phyloP scores from a whole-genome alignment of 2,113 vertebrate species.

The Neogobius melanostomus region DNA sequence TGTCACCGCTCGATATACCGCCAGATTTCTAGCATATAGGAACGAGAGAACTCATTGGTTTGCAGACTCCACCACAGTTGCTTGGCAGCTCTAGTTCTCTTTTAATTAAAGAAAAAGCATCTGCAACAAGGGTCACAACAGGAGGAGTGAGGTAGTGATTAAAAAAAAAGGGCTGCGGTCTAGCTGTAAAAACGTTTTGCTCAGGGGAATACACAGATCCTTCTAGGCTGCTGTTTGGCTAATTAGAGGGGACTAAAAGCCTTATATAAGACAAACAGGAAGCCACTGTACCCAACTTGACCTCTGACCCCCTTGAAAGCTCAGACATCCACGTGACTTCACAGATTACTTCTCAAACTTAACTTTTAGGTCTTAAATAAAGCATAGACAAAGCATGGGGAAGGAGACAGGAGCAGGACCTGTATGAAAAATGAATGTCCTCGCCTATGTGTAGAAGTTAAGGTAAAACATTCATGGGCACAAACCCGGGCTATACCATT shows the following conservation, averaged over 20 bases:
- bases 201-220: conserved; percentile 12
- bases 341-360: conserved; percentile 19
- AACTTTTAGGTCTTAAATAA: conserved; percentile 18
- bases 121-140: conserved; percentile 53
- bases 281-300: background rate
- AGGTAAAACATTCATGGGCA: conserved; percentile 55
- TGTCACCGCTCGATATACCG: conserved; percentile 46
- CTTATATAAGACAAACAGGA: background rate
- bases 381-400: conserved; percentile 33
- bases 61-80: conserved; percentile 52
- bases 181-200: conserved; percentile 42
- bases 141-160: conserved; percentile 23
- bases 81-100: conserved; percentile 64
- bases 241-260: conserved; percentile 9
- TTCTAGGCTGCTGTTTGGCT: conserved; percentile 28
- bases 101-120: conserved; percentile 74
- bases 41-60: conserved; percentile 34
- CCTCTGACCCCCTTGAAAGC: background rate
- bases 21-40: conserved; percentile 9
- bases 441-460: conserved; percentile 40
- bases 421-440: conserved; percentile 52
- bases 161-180: conserved; percentile 15
- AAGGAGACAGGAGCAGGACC: conserved; percentile 11
- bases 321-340: background rate
- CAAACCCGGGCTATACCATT: conserved; percentile 38